Evolutionary conservation across 2,113 vertebrate species (phyloP).

Genomic region (Pterocles gutturalis): DNA sequence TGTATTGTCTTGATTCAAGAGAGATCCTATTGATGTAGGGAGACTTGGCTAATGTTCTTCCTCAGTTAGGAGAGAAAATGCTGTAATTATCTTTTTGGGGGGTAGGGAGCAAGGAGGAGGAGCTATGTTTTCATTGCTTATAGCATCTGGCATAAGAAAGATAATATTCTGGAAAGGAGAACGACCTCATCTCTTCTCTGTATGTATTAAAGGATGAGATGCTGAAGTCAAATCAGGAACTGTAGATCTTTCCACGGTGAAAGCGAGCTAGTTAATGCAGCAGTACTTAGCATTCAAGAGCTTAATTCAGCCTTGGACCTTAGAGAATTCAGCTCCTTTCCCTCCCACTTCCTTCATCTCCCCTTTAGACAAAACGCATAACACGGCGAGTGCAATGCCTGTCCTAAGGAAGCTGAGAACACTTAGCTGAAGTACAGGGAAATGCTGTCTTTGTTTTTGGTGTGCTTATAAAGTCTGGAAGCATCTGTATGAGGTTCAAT

Average conservation of each 20-base stretch:
- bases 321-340: conserved; percentile 5
- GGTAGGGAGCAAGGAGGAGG: neutral
- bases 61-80: neutral
- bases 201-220: conserved; percentile 18
- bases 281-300: conserved; percentile 40
- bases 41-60: neutral
- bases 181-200: neutral
- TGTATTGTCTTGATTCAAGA: neutral
- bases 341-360: neutral
- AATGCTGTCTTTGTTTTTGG: neutral
- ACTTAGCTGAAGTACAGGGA: neutral
- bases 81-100: neutral
- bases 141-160: neutral
- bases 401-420: neutral
- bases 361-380: neutral
- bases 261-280: conserved; percentile 27
- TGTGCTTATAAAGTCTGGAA: neutral
- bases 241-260: neutral
- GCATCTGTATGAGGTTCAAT: neutral
- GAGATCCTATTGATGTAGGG: neutral
- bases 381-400: neutral
- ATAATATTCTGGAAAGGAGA: neutral
- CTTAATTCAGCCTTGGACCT: conserved; percentile 48
- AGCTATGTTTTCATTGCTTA: neutral
- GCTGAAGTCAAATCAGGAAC: neutral